A percentile compares a stretch with the other conserved stretches of the same genome.
phyloP scores from a whole-genome alignment of 2,113 vertebrate species.

The Sturnira hondurensis region DNA sequence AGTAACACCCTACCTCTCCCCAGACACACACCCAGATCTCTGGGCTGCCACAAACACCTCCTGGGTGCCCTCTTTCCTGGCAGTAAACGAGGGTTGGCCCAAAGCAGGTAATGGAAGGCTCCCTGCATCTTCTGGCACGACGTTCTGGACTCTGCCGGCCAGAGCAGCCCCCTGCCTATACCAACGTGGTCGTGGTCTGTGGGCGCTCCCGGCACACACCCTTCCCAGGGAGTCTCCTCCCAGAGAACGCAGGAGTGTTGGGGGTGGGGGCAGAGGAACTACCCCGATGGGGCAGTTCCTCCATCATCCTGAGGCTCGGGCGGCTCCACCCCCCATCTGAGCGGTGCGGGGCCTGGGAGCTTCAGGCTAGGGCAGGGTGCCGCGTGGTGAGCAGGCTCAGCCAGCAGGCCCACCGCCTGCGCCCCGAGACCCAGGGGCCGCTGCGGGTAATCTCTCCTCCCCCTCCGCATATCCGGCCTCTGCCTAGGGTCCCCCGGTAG shows the following conservation, averaged over 20 bases:
- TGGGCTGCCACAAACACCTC: neutral
- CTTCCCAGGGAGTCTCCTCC: neutral
- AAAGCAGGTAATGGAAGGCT: slow-evolving; percentile 37
- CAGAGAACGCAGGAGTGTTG: neutral
- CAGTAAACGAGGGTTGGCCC: neutral
- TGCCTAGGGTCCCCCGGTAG: slow-evolving; percentile 21
- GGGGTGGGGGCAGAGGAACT: neutral
- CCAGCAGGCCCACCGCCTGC: neutral
- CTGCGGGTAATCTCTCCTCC: slow-evolving; percentile 37
- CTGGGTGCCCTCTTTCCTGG: neutral
- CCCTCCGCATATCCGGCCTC: neutral
- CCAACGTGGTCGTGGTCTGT: neutral
- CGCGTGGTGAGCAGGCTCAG: neutral
- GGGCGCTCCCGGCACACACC: slow-evolving; percentile 14
- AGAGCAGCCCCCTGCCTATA: neutral
- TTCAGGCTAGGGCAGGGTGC: neutral
- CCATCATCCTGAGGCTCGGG: neutral
- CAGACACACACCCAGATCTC: neutral
- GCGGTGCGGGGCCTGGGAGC: slow-evolving; percentile 17
- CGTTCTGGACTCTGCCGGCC: neutral
- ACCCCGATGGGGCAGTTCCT: neutral
- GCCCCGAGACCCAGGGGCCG: neutral
- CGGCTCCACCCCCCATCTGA: slow-evolving; percentile 38
- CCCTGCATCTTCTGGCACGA: neutral
- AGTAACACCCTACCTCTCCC: neutral